Evolutionary conservation across 2,888 invertebrate species (phyloP).

Genomic region (Hetaerina titia): DNA sequence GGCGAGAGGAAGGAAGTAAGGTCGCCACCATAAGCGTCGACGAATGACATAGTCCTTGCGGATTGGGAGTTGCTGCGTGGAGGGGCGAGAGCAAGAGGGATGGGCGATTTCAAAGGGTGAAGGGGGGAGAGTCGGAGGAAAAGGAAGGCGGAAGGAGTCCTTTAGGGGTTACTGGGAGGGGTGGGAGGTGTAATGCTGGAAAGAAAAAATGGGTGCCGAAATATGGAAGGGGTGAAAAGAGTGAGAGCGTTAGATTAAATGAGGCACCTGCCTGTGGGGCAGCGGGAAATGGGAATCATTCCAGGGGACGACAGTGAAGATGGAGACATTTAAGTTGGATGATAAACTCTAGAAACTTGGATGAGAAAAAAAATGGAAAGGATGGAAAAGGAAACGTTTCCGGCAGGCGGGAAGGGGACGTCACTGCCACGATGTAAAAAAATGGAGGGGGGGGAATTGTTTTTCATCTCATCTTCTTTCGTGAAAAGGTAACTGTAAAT

Average conservation of each 20-base stretch:
- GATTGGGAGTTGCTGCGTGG: not conserved
- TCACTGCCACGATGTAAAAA: no score
- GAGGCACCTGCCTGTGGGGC: not conserved
- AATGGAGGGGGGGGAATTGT: not conserved
- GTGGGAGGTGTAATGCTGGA: not conserved
- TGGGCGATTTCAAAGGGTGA: not conserved
- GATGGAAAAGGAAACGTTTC: not conserved
- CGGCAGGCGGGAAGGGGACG: not conserved
- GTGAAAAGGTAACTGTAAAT: not conserved
- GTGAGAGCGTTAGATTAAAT: not conserved
- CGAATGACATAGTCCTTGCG: constrained; percentile 28
- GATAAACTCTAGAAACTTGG: not conserved
- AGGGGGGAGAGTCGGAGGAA: not conserved
- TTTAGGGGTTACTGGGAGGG: not conserved
- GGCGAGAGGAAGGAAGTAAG: not conserved
- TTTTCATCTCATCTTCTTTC: not conserved
- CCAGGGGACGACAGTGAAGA: not conserved
- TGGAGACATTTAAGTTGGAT: constrained; percentile 40
- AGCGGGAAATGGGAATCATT: not conserved
- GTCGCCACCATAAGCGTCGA: not conserved
- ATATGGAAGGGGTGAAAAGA: not conserved
- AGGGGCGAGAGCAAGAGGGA: not conserved
- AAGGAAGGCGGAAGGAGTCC: not conserved
- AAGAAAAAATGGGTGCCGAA: not conserved
- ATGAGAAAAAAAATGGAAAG: not conserved